phyloP scores from a whole-genome alignment of 2,888 invertebrate species.

The Himalopsyche anomala region DNA sequence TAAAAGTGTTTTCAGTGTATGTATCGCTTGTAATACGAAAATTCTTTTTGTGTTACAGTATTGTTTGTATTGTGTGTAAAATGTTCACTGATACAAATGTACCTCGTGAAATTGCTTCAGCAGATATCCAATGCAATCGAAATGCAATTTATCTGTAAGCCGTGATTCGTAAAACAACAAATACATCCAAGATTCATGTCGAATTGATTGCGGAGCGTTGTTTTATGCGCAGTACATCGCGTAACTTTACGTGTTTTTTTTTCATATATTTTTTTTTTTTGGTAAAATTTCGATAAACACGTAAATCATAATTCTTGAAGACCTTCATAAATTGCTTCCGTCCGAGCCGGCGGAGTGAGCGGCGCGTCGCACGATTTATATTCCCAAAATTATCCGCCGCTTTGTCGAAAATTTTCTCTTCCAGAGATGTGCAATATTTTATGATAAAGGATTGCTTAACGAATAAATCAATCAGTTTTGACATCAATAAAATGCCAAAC shows the following conservation, averaged over 20 bases:
- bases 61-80: too few relatives aligned
- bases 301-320: conserved; percentile 24
- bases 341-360: neutral
- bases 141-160: conserved; percentile 12
- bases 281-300: neutral
- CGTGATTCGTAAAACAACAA: neutral
- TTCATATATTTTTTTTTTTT: neutral
- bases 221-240: neutral
- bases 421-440: conserved; percentile 14
- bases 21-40: too few relatives aligned
- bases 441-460: neutral
- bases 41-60: too few relatives aligned
- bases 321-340: conserved; percentile 15
- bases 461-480: conserved; percentile 1
- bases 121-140: conserved; percentile 22
- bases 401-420: neutral
- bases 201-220: neutral
- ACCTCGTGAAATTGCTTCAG: neutral
- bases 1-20: too few relatives aligned
- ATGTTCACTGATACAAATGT: too few relatives aligned
- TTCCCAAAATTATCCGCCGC: conserved; percentile 13
- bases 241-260: neutral
- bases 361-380: conserved; percentile 2
- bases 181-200: neutral
- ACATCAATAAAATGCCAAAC: neutral